phyloP scores from a whole-genome alignment of 1,140 invertebrate species.

The Drosophila sproati region DNA sequence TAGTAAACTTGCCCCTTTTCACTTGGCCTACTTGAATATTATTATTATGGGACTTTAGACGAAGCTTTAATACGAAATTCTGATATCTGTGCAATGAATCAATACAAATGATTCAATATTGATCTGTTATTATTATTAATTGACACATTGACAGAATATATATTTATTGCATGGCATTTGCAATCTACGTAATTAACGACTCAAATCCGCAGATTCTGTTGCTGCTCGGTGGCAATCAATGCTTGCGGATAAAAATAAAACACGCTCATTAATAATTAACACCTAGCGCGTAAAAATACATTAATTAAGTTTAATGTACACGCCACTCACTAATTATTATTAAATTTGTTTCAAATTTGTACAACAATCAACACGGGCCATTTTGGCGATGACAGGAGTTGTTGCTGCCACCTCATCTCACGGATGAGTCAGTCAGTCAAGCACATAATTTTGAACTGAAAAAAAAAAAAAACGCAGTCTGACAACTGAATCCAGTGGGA shows the following conservation, averaged over 20 bases:
- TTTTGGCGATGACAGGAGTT: conserved; percentile 30
- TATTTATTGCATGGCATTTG: conserved; percentile 52
- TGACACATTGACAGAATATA: conserved; percentile 62
- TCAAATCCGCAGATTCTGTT: conserved; percentile 28
- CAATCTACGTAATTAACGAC: conserved; percentile 55
- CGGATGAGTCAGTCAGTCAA: conserved; percentile 10
- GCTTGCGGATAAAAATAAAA: conserved; percentile 23
- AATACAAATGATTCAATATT: too few species aligned
- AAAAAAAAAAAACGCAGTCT: conserved; percentile 25
- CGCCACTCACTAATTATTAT: conserved; percentile 68
- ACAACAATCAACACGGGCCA: conserved; percentile 32
- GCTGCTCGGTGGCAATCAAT: conserved; percentile 17
- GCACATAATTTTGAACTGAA: conserved; percentile 10
- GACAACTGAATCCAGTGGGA: conserved; percentile 35
- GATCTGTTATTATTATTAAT: conserved; percentile 3
- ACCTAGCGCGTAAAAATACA: conserved; percentile 72
- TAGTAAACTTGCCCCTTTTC: too few species aligned
- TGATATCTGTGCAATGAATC: too few species aligned
- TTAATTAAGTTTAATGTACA: conserved; percentile 74
- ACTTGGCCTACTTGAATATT: background rate
- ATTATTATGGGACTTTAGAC: too few species aligned
- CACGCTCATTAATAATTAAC: conserved; percentile 68
- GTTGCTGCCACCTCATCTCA: background rate
- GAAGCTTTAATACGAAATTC: too few species aligned
- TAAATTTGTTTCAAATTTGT: conserved; percentile 67